Evolutionary conservation across 2,113 vertebrate species (phyloP), one percentile per base, ranked within the genome.

Genomic region (Heliornis fulica): DNA sequence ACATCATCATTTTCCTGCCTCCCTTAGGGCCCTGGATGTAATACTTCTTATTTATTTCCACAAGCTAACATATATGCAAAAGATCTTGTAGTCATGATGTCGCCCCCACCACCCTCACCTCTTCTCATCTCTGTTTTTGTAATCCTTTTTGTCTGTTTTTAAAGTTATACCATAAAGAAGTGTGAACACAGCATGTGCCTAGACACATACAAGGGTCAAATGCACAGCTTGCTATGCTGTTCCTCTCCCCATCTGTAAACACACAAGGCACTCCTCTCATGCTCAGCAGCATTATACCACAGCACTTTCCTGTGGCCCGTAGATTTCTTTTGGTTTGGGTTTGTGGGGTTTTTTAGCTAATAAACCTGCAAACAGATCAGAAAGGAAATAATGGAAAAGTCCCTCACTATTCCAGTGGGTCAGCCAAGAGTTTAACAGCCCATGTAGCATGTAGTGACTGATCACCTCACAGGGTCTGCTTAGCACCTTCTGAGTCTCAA

Each of bases 11-110:
- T 97, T 88, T 91, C 75, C 76, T 96, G 84, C 75, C 89, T 96
- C 93, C 92, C 91, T 95, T 91, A 93, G 89, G 91, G 91, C 79
- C 69, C 81, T 78, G 80, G 69, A 83, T 96, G 76, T 94, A 94
- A 93, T 78, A 89, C 83, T 95, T 89, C 80, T 96, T 97, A 96
- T 97, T 97, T 97, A 96, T 96, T 95, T 97, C 83, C 92, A 94
- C 93, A 94, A 91, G 72, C 83, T 89, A 93, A 87, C 80, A 90
- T 90, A 89, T 70, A 96, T 91, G 92, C 89, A 93, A 96, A 95
- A 96, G 65, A 96, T 82, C 56, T 71, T 89, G 68, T 70, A 91
- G 89, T 90, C 69, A 65, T 15, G 65, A 77, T 92, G 65, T 81
- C 11, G 10, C 63, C 79, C 48, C 54, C 60, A 66, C n/a, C 45